phyloP scores from a whole-genome alignment of 2,113 vertebrate species.

The Choloepus hoffmanni region DNA sequence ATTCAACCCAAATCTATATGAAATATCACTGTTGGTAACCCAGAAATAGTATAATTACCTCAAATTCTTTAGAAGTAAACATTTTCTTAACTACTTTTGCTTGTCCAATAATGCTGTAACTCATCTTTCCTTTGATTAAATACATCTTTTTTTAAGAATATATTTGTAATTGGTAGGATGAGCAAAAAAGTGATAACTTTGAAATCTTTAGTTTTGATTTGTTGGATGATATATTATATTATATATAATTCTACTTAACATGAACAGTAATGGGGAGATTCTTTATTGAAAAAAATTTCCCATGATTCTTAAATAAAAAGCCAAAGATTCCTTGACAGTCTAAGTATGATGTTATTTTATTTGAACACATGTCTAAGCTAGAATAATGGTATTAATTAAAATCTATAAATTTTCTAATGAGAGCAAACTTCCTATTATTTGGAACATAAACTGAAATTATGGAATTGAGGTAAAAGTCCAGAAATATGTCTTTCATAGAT shows the following conservation, averaged over 20 bases:
- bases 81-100: constrained; percentile 20
- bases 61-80: constrained; percentile 36
- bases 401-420: constrained; percentile 4
- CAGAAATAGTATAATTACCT: constrained; percentile 32
- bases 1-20: neutral
- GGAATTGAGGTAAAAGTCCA: constrained; percentile 29
- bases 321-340: constrained; percentile 18
- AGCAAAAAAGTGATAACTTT: constrained; percentile 57
- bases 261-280: constrained; percentile 20
- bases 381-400: constrained; percentile 56
- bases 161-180: neutral
- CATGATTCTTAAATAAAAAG: constrained; percentile 56
- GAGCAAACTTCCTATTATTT: constrained; percentile 29
- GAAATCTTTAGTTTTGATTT: constrained; percentile 48
- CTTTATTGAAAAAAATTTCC: neutral
- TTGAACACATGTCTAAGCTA: constrained; percentile 29
- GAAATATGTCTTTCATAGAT: neutral
- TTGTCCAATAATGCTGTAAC: constrained; percentile 35
- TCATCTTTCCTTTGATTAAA: constrained; percentile 43
- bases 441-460: constrained; percentile 24
- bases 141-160: constrained; percentile 32
- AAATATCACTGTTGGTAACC: constrained; percentile 27
- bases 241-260: constrained; percentile 37
- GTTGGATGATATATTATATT: neutral
- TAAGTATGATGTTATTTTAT: neutral